phyloP scores from a whole-genome alignment of 2,888 invertebrate genomes.

The Acronicta alni region DNA sequence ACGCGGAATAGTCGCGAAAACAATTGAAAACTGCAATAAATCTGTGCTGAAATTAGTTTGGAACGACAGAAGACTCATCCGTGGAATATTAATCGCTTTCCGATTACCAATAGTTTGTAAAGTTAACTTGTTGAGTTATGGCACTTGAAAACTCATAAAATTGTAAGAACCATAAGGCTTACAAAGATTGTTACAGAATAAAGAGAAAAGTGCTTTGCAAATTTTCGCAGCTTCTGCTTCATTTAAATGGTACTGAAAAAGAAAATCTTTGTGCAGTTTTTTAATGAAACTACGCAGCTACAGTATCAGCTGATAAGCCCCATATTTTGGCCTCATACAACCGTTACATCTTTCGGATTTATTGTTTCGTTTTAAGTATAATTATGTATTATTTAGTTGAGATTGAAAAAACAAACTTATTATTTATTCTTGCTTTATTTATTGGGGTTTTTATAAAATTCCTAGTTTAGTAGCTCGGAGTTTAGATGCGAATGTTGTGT shows the following conservation, averaged over 20 bases:
- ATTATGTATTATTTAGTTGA: no score
- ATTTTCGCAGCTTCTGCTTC: conserved; percentile 29
- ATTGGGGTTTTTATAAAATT: no score
- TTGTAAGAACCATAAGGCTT: conserved; percentile 57
- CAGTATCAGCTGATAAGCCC: no score
- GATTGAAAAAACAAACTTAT: no score
- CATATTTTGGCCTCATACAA: no score
- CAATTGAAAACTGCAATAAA: conserved; percentile 74
- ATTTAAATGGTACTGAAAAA: conserved; percentile 11
- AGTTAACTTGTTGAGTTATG: conserved; percentile 75
- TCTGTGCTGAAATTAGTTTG: conserved; percentile 75
- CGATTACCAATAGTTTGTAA: conserved; percentile 75
- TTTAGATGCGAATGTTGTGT: no score
- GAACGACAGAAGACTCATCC: conserved; percentile 77
- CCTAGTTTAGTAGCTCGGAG: no score
- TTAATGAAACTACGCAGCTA: neutral
- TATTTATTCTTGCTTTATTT: no score
- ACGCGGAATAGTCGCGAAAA: conserved; percentile 35
- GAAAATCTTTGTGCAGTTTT: neutral
- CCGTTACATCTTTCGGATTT: no score
- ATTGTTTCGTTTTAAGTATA: no score
- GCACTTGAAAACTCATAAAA: conserved; percentile 65
- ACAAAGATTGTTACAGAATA: conserved; percentile 44
- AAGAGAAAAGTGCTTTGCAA: conserved; percentile 28
- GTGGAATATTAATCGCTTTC: conserved; percentile 75